phyloP scores from a whole-genome alignment of 2,888 invertebrate species.

The Euproctis similis region DNA sequence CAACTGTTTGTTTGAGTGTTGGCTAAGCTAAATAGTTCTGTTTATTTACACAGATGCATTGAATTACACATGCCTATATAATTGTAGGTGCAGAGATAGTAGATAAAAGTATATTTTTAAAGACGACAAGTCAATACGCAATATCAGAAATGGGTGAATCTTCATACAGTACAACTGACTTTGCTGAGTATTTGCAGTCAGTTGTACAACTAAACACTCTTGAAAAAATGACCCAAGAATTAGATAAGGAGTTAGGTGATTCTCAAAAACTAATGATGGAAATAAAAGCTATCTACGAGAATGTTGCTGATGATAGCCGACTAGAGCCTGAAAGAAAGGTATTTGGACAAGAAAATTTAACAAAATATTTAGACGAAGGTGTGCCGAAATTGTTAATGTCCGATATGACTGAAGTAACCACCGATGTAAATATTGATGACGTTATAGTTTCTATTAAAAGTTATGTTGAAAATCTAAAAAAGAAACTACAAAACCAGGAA shows the following conservation, averaged over 20 bases:
- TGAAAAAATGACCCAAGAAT: slow-evolving; percentile 49
- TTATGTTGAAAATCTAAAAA: slow-evolving; percentile 51
- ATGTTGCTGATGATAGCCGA: slow-evolving; percentile 9
- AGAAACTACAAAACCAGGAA: slow-evolving; percentile 27
- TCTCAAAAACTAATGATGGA: slow-evolving; percentile 53
- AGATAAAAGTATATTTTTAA: too few species aligned
- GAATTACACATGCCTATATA: too few species aligned
- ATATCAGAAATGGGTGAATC: slow-evolving; percentile 17
- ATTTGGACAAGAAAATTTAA: slow-evolving; percentile 37
- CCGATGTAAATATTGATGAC: slow-evolving; percentile 43
- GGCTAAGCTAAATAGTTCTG: too few species aligned
- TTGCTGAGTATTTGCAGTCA: slow-evolving; percentile 44
- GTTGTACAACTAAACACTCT: slow-evolving; percentile 47
- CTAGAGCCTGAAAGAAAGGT: slow-evolving; percentile 2
- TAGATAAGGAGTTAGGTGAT: slow-evolving; percentile 50
- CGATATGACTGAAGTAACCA: slow-evolving; percentile 42
- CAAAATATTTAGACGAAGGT: slow-evolving; percentile 41
- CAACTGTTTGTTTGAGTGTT: too few species aligned
- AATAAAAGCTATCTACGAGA: slow-evolving; percentile 41
- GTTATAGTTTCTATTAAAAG: slow-evolving; percentile 46
- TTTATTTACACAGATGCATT: too few species aligned
- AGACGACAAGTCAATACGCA: too few species aligned
- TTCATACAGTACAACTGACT: slow-evolving; percentile 30
- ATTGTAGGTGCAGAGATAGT: too few species aligned
- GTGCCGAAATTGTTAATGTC: slow-evolving; percentile 47